phyloP scores from a whole-genome alignment of 2,113 vertebrate genomes.

The Galbula dea region DNA sequence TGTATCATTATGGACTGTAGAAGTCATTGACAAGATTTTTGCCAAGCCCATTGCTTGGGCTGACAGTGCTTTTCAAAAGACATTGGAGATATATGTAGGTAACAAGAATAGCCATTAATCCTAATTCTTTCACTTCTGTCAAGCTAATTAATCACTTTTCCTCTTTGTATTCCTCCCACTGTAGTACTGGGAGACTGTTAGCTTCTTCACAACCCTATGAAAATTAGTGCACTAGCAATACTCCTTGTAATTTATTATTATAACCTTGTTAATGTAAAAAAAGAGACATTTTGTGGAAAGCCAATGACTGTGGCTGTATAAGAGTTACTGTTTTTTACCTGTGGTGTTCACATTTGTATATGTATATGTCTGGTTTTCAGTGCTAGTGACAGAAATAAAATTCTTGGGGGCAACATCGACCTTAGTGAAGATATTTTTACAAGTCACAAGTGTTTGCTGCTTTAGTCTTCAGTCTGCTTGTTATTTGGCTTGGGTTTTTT shows the following conservation, averaged over 20 bases:
- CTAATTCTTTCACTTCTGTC: background rate
- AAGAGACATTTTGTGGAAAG: background rate
- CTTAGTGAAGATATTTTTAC: background rate
- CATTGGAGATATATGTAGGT: background rate
- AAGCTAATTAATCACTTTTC: background rate
- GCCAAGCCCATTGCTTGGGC: background rate
- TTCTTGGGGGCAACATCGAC: accelerated
- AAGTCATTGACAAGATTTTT: background rate
- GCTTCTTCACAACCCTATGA: background rate
- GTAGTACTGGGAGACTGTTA: background rate
- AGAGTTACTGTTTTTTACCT: background rate
- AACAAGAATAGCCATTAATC: background rate
- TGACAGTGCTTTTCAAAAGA: background rate
- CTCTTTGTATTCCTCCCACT: background rate
- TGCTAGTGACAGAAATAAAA: background rate
- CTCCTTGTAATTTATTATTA: background rate
- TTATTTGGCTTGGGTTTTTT: background rate
- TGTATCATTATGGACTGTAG: background rate
- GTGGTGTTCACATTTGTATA: background rate
- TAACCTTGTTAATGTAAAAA: background rate
- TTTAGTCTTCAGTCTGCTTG: background rate
- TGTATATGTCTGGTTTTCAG: background rate
- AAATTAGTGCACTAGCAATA: background rate
- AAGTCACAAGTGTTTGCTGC: background rate
- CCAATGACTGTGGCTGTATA: background rate